Percentiles rank a stretch among this genome's conserved stretches.
These are phyloP conservation scores for Yponomeuta evonymella DNA, from an alignment of 2,888 invertebrate genomes.

Conservation along the genomic window DNA sequence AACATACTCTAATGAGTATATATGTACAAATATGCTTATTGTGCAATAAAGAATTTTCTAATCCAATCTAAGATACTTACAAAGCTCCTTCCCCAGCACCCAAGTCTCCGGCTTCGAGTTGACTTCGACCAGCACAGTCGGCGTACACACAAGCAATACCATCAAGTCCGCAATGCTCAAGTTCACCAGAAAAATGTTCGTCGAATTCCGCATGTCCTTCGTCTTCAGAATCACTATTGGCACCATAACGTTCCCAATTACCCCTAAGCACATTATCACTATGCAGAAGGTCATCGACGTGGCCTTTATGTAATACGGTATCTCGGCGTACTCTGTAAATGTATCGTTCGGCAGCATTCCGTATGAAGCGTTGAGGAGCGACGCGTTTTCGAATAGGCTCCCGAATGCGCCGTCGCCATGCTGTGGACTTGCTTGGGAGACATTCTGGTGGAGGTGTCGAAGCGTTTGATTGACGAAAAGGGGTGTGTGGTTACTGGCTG, in stretches of 20 bases:
- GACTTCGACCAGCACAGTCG: conserved; percentile 95
- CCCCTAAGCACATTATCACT: conserved; percentile 91
- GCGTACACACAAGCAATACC: conserved; percentile 93
- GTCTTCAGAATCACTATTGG: conserved; percentile 94
- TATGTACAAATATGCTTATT: too few relatives aligned
- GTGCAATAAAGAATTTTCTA: too few relatives aligned
- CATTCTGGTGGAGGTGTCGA: conserved; percentile 42
- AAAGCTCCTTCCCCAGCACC: conserved; percentile 93
- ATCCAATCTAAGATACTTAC: conserved; percentile 79
- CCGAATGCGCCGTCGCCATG: not conserved
- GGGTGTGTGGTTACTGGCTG: conserved; percentile 5
- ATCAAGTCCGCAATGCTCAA: conserved; percentile 94
- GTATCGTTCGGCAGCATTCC: conserved; percentile 39
- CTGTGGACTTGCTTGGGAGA: conserved; percentile 28
- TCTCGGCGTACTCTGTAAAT: conserved; percentile 71
- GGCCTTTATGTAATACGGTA: conserved; percentile 90
- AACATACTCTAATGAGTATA: too few relatives aligned
- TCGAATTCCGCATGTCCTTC: conserved; percentile 95
- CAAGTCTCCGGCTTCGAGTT: conserved; percentile 94
- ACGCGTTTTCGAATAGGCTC: conserved; percentile 33
- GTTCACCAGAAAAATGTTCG: conserved; percentile 96
- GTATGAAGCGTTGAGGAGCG: conserved; percentile 35
- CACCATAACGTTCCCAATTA: conserved; percentile 95
- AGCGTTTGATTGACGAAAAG: conserved; percentile 30
- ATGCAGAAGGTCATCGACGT: conserved; percentile 93